A percentile compares a stretch with the other conserved stretches of the same genome.
Evolutionary conservation across 2,888 invertebrate genomes (phyloP).

Genomic region (Nomada ruficornis): DNA sequence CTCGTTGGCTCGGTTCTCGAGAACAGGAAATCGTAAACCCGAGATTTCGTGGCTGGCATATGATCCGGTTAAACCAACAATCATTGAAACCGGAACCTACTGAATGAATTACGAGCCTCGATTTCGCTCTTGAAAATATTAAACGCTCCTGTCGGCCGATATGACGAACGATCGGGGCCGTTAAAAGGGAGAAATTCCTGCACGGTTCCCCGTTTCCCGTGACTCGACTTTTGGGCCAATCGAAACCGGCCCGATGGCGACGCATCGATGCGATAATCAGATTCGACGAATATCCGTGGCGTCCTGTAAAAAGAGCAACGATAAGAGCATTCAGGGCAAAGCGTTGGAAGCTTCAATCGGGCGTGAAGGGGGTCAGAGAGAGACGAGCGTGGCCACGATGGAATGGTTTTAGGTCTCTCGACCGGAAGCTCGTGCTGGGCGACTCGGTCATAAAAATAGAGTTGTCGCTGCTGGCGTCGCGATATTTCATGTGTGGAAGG

Average conservation of each 20-base stretch:
- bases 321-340: slow-evolving; percentile 22
- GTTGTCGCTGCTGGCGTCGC: slow-evolving; percentile 73
- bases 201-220: not conserved
- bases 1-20: not conserved
- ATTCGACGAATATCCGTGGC: slow-evolving; percentile 22
- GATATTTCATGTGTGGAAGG: slow-evolving; percentile 72
- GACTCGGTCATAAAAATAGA: slow-evolving; percentile 70
- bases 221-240: not conserved
- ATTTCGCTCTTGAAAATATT: not conserved
- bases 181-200: not conserved
- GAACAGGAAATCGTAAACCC: slow-evolving; percentile 31
- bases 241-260: too few relatives aligned
- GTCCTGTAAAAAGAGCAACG: slow-evolving; percentile 15
- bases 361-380: slow-evolving; percentile 31
- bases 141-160: not conserved
- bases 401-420: slow-evolving; percentile 65
- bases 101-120: slow-evolving; percentile 5
- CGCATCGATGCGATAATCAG: slow-evolving; percentile 19
- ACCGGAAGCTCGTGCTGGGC: slow-evolving; percentile 65
- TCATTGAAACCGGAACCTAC: not conserved
- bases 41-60: not conserved
- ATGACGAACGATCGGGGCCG: not conserved
- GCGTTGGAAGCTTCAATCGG: slow-evolving; percentile 36
- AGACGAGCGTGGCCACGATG: slow-evolving; percentile 41
- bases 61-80: not conserved